phyloP scores from a whole-genome alignment of 2,113 vertebrate genomes.

The Lontra canadensis region DNA sequence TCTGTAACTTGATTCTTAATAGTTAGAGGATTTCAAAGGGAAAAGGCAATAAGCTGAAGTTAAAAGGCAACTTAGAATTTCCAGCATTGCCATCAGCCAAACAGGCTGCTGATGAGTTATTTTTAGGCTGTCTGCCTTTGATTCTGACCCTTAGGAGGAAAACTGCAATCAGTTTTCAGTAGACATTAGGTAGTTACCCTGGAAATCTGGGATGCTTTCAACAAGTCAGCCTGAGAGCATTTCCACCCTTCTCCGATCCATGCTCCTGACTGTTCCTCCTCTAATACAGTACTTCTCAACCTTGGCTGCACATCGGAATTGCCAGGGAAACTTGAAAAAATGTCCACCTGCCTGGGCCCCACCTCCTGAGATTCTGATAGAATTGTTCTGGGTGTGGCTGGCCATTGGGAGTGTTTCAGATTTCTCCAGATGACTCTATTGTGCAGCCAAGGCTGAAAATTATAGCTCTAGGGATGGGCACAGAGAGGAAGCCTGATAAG shows the following conservation, averaged over 20 bases:
- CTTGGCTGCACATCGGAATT: background rate
- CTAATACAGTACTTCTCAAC: background rate
- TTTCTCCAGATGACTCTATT: slow-evolving; percentile 29
- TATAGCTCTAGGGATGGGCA: background rate
- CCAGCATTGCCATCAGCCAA: slow-evolving; percentile 32
- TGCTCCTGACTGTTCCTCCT: background rate
- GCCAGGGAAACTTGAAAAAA: background rate
- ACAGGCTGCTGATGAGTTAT: slow-evolving; percentile 47
- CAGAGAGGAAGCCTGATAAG: slow-evolving; percentile 5
- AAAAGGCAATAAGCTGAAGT: slow-evolving; percentile 49
- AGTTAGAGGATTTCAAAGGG: slow-evolving; percentile 63
- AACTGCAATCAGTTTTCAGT: slow-evolving; percentile 41
- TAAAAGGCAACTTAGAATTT: slow-evolving; percentile 54
- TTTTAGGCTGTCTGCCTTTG: slow-evolving; percentile 62
- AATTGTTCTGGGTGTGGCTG: background rate
- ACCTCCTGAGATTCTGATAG: background rate
- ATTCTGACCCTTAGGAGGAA: slow-evolving; percentile 41
- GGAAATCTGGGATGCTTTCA: slow-evolving; percentile 10
- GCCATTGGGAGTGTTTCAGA: background rate
- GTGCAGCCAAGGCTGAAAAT: slow-evolving; percentile 30
- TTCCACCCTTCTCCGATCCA: background rate
- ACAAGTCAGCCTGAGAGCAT: background rate
- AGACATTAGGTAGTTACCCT: slow-evolving; percentile 23
- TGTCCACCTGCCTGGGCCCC: background rate
- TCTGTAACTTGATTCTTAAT: slow-evolving; percentile 58